These are phyloP conservation scores for Acleris sparsana DNA, from an alignment of 2,888 invertebrate genomes.

Conservation along the genomic window DNA sequence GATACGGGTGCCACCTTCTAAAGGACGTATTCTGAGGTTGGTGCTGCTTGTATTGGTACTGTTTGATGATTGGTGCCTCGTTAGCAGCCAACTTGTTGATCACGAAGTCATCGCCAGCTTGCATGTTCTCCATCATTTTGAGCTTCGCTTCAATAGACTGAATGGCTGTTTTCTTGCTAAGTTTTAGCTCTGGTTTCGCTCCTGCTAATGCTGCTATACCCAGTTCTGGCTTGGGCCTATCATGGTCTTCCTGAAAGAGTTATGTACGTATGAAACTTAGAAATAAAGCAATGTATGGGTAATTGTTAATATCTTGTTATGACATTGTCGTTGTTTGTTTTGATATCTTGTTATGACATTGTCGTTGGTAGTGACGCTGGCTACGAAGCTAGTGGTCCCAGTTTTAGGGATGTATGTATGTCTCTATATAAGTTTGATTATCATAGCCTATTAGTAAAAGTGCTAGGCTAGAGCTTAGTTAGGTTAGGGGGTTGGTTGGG, in stretches of 20 bases:
- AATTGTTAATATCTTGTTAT: not conserved
- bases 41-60: slow-evolving; percentile 85
- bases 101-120: slow-evolving; percentile 88
- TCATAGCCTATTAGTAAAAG: no score
- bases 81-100: slow-evolving; percentile 87
- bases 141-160: slow-evolving; percentile 95
- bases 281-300: slow-evolving; percentile 17
- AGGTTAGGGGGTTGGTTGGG: no score
- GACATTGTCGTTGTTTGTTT: not conserved
- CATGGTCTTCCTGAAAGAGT: slow-evolving; percentile 87
- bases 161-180: slow-evolving; percentile 91
- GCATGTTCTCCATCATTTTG: slow-evolving; percentile 89
- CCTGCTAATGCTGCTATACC: slow-evolving; percentile 91
- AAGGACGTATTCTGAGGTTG: slow-evolving; percentile 67
- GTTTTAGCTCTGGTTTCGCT: slow-evolving; percentile 83
- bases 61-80: slow-evolving; percentile 87
- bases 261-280: not conserved
- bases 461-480: no score
- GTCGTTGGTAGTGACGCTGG: not conserved
- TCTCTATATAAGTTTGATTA: no score
- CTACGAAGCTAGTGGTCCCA: not conserved
- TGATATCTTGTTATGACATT: not conserved
- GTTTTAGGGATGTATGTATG: no score
- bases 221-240: slow-evolving; percentile 89
- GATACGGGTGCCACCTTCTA: slow-evolving; percentile 75